These are phyloP conservation scores for Xyliphius kryptos DNA, from an alignment of 2,113 vertebrate genomes.

Conservation along the genomic window DNA sequence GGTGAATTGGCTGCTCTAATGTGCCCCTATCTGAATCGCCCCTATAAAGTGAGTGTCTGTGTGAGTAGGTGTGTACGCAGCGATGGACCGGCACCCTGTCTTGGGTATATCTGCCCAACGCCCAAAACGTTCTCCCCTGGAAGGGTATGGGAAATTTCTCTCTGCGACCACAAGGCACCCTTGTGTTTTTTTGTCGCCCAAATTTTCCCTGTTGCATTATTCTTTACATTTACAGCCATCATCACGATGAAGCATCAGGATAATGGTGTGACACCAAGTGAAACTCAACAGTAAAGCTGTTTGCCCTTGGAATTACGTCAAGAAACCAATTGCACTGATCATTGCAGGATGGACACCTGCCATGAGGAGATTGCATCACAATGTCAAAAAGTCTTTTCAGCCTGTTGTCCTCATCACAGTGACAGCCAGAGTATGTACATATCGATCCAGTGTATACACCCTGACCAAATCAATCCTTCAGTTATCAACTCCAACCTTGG, in stretches of 20 bases:
- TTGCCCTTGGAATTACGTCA: not conserved
- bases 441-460: constrained; percentile 26
- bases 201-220: not conserved
- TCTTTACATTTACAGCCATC: not conserved
- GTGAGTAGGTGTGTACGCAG: too few relatives aligned
- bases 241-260: constrained; percentile 13
- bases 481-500: not conserved
- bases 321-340: constrained; percentile 5
- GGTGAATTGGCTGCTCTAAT: too few relatives aligned
- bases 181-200: not conserved
- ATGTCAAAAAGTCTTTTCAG: constrained; percentile 7
- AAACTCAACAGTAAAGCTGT: constrained; percentile 6
- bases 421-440: constrained; percentile 21
- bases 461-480: constrained; percentile 13
- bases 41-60: too few relatives aligned
- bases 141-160: too few relatives aligned
- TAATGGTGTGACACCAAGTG: not conserved
- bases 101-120: too few relatives aligned
- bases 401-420: constrained; percentile 5
- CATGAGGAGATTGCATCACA: constrained; percentile 17
- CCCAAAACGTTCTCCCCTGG: too few relatives aligned
- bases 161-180: too few relatives aligned
- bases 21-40: too few relatives aligned
- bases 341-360: constrained; percentile 26
- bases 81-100: too few relatives aligned